phyloP scores from a whole-genome alignment of 2,113 vertebrate species.

The Saguinus midas region DNA sequence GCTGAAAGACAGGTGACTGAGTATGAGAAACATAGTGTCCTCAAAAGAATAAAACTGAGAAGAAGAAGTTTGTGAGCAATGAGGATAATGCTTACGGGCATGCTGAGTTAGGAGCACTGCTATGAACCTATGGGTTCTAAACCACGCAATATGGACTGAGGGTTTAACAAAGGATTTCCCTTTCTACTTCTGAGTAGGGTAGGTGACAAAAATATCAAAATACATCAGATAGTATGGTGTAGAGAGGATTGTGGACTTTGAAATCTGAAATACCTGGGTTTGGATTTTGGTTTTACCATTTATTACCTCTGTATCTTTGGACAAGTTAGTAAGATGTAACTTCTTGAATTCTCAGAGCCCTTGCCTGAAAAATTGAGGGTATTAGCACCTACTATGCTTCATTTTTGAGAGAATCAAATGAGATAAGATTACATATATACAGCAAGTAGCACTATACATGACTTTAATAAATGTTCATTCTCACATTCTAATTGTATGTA shows the following conservation, averaged over 20 bases:
- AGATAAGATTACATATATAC: too few species aligned
- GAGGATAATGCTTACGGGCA: not conserved
- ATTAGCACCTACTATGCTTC: not conserved
- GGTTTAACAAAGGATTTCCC: not conserved
- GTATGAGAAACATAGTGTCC: not conserved
- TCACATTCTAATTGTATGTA: not conserved
- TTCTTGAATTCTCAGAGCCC: not conserved
- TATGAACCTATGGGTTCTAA: not conserved
- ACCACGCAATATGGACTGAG: not conserved
- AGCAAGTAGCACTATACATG: not conserved
- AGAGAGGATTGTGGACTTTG: not conserved
- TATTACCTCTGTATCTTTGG: not conserved
- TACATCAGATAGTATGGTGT: not conserved
- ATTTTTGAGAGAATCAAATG: not conserved
- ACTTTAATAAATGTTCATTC: not conserved
- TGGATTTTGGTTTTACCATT: not conserved
- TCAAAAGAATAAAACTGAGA: not conserved
- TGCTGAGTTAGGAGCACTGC: not conserved
- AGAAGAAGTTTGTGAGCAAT: not conserved
- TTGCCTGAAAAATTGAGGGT: not conserved
- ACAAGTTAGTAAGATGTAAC: not conserved
- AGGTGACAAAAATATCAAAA: not conserved
- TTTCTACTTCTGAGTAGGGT: not conserved
- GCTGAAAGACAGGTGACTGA: not conserved
- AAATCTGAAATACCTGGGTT: not conserved